A percentile compares a stretch with the other conserved stretches of the same genome.
Conservation (phyloP, 2,888 invertebrate genomes). For the Lamellibrachia columna region DNA sequence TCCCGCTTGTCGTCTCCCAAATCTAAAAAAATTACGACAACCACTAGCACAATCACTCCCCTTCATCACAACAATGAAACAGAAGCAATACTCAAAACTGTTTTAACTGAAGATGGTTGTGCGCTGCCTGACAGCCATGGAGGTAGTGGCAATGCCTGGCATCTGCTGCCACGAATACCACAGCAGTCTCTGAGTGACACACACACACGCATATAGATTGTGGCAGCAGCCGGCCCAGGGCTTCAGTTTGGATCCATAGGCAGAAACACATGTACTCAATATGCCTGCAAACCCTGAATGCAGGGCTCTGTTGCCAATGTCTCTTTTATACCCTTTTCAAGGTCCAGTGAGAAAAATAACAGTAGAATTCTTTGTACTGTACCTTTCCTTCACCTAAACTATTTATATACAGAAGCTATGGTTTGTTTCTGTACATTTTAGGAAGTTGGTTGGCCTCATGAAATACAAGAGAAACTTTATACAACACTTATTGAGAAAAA, state of each 20-base stretch:
- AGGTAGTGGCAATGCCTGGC: neutral
- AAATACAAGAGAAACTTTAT: too few species aligned
- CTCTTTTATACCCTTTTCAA: neutral
- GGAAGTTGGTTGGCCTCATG: neutral
- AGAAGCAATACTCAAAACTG: neutral
- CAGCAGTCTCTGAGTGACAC: neutral
- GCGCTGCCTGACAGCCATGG: neutral
- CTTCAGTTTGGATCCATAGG: neutral
- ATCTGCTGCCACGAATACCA: neutral
- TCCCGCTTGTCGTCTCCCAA: neutral
- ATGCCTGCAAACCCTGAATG: neutral
- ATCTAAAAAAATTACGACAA: neutral
- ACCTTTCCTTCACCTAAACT: neutral
- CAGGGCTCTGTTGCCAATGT: neutral
- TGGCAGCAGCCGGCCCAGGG: neutral
- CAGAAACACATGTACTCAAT: neutral
- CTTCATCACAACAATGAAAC: neutral
- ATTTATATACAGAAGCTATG: neutral
- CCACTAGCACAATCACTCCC: neutral
- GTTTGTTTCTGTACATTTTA: neutral
- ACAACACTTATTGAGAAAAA: too few species aligned
- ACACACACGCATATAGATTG: neutral
- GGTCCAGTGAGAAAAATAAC: neutral
- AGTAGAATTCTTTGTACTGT: neutral
- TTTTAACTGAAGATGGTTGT: neutral